A percentile compares a stretch with the other conserved stretches of the same genome.
phyloP scores from a whole-genome alignment of 1,140 invertebrate genomes.

The Magallana gigas region DNA sequence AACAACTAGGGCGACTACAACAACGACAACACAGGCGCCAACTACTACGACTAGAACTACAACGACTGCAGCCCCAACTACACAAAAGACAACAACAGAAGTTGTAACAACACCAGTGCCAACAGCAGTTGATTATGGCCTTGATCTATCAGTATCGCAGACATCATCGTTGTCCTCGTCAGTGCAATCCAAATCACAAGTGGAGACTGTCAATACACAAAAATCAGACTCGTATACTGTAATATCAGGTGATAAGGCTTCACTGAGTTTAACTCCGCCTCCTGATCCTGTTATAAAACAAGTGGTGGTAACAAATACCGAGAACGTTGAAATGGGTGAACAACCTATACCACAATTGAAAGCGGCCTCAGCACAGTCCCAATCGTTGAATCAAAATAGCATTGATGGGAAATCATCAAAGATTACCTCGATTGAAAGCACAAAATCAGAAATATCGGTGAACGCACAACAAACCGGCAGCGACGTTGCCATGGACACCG shows the following conservation, averaged over 20 bases:
- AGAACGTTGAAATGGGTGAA: background rate
- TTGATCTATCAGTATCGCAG: background rate
- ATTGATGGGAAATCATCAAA: background rate
- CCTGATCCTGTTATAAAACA: background rate
- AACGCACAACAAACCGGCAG: background rate
- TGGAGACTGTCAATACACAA: background rate
- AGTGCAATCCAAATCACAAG: background rate
- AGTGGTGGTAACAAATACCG: background rate
- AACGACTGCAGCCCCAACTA: conserved; percentile 29
- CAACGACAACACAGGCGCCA: background rate
- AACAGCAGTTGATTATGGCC: background rate
- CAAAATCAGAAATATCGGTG: background rate
- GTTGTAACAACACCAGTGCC: background rate
- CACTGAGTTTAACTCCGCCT: background rate
- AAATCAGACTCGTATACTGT: background rate
- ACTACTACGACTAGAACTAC: conserved; percentile 26
- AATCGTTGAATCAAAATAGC: background rate
- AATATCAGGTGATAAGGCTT: background rate
- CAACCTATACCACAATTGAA: background rate
- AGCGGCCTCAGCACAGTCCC: background rate
- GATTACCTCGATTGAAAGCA: background rate
- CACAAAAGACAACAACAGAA: background rate
- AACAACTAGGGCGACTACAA: background rate
- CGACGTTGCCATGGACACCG: no score
- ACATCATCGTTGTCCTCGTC: background rate